A percentile compares a stretch with the other conserved stretches of the same genome.
Evolutionary conservation across 2,113 vertebrate genomes (phyloP).

Genomic region (Aegithalos caudatus): DNA sequence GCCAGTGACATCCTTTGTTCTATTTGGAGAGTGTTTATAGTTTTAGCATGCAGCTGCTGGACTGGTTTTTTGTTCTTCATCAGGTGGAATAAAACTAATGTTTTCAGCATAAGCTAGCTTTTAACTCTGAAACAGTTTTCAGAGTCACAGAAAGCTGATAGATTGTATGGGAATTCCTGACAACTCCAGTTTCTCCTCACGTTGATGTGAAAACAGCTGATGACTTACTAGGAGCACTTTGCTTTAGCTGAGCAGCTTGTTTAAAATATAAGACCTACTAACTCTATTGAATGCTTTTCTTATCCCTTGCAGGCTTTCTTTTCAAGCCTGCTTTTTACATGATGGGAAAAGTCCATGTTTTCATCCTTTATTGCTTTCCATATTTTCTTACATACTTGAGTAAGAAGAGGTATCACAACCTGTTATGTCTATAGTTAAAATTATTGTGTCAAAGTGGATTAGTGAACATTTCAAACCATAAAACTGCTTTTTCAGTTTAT

Average conservation of each 20-base stretch:
- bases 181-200: neutral
- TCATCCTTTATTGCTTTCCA: neutral
- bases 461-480: neutral
- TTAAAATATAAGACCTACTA: neutral
- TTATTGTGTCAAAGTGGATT: neutral
- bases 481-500: neutral
- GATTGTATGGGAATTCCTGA: neutral
- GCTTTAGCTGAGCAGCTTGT: neutral
- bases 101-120: neutral
- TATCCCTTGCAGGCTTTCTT: neutral
- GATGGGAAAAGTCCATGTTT: neutral
- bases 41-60: neutral
- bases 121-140: neutral
- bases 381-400: neutral
- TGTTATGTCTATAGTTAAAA: neutral
- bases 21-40: neutral
- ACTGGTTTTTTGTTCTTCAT: neutral
- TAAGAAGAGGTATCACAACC: neutral
- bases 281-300: neutral
- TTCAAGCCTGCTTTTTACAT: neutral
- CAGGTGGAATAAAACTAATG: neutral
- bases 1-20: neutral
- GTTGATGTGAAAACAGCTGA: neutral
- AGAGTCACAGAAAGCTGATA: neutral
- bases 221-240: neutral